Evolutionary conservation across 2,113 vertebrate species (phyloP).

Genomic region (Aegotheles bennettii): DNA sequence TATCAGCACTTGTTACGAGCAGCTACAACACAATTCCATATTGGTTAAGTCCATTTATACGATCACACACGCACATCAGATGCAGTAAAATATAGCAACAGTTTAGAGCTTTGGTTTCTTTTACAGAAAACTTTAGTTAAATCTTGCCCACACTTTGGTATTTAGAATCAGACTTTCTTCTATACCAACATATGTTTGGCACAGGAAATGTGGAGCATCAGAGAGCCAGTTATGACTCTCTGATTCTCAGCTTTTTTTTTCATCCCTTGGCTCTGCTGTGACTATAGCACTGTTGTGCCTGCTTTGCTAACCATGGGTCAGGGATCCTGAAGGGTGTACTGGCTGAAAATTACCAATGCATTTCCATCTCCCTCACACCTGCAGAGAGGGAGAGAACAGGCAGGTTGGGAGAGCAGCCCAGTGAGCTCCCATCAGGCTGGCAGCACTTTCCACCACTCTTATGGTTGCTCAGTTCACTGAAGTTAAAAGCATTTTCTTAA

Average conservation of each 20-base stretch:
- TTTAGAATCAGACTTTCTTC: conserved; percentile 55
- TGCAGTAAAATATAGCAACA: conserved; percentile 36
- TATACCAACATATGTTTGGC: conserved; percentile 53
- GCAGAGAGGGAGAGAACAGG: background rate
- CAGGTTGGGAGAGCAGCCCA: background rate
- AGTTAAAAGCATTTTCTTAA: background rate
- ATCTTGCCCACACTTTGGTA: conserved; percentile 59
- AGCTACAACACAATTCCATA: background rate
- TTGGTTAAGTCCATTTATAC: background rate
- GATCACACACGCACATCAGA: background rate
- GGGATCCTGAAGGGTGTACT: background rate
- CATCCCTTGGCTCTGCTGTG: background rate
- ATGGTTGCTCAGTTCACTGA: background rate
- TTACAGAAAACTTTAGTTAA: conserved; percentile 27
- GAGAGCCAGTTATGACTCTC: conserved; percentile 41
- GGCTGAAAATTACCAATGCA: background rate
- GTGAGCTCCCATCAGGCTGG: conserved; percentile 1
- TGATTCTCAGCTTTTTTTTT: conserved; percentile 46
- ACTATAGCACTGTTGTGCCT: conserved; percentile 39
- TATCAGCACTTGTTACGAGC: background rate
- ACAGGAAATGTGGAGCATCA: conserved; percentile 40
- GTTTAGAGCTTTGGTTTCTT: conserved; percentile 33
- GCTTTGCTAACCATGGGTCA: background rate
- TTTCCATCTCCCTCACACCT: background rate
- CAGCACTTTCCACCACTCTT: background rate